Evolutionary conservation across 2,113 vertebrate species (phyloP).

Genomic region (Channa maculata): DNA sequence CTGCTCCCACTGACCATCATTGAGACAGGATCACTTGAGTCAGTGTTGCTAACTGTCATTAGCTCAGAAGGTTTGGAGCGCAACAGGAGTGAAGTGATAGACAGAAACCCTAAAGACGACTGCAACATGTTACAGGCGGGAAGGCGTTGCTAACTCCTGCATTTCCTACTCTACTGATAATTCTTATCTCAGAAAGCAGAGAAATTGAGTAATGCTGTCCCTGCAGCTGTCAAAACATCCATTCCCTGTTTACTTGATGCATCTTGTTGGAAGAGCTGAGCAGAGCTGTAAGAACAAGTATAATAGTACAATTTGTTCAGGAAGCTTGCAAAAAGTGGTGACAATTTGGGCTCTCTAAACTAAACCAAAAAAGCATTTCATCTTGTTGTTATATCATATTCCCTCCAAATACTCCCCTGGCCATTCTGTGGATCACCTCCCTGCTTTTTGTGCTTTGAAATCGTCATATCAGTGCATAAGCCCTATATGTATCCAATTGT

Average conservation of each 20-base stretch:
- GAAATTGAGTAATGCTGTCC: slow-evolving; percentile 44
- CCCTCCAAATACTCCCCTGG: slow-evolving; percentile 29
- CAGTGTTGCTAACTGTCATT: slow-evolving; percentile 43
- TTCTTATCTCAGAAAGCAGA: slow-evolving; percentile 69
- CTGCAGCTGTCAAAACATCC: slow-evolving; percentile 62
- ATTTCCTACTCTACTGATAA: slow-evolving; percentile 67
- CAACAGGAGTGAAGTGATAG: slow-evolving; percentile 11
- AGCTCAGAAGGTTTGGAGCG: slow-evolving; percentile 36
- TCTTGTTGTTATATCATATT: slow-evolving; percentile 51
- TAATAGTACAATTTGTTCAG: slow-evolving; percentile 21
- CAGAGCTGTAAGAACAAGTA: slow-evolving; percentile 31
- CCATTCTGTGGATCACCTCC: slow-evolving; percentile 36
- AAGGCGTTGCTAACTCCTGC: slow-evolving; percentile 60
- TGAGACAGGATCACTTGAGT: slow-evolving; percentile 27
- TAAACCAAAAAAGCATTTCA: slow-evolving; percentile 28
- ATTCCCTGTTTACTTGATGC: slow-evolving; percentile 47
- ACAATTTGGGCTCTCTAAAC: slow-evolving; percentile 23
- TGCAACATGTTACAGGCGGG: slow-evolving; percentile 39
- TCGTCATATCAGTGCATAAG: slow-evolving; percentile 64
- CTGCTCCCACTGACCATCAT: slow-evolving; percentile 37
- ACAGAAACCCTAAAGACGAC: slow-evolving; percentile 50
- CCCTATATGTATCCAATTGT: slow-evolving; percentile 71
- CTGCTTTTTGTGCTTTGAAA: slow-evolving; percentile 54
- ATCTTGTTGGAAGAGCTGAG: slow-evolving; percentile 35
- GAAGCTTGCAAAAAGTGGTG: neutral